phyloP scores from a whole-genome alignment of 92 coral and sea anemone genomes.

The Phymanthus crucifer region DNA sequence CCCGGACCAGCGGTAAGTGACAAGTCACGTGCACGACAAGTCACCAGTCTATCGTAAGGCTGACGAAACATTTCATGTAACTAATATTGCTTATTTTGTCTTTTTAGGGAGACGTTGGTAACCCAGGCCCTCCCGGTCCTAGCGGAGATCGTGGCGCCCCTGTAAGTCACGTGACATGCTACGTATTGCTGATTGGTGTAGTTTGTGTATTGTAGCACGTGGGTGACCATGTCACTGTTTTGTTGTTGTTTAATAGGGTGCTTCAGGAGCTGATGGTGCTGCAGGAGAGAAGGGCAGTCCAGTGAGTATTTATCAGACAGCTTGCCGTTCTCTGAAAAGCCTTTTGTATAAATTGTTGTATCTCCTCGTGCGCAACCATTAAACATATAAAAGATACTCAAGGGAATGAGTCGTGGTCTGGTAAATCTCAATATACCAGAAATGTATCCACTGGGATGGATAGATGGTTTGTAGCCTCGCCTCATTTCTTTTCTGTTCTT shows the following conservation, averaged over 20 bases:
- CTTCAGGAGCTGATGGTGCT: conserved; percentile 40
- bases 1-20: conserved; percentile 28
- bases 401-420: too few species aligned
- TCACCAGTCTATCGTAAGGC: neutral
- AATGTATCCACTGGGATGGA: too few species aligned
- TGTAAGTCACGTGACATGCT: conserved; percentile 7
- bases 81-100: neutral
- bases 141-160: conserved; percentile 38
- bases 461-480: too few species aligned
- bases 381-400: too few species aligned
- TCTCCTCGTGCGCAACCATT: too few species aligned
- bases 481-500: too few species aligned
- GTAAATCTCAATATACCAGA: too few species aligned
- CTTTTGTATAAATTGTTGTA: too few species aligned
- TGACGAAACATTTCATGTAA: neutral
- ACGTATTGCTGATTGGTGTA: neutral
- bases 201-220: neutral
- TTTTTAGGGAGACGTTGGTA: conserved; percentile 54
- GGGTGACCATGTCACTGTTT: neutral
- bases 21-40: neutral
- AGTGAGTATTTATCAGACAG: conserved; percentile 28
- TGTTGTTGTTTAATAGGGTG: conserved; percentile 13
- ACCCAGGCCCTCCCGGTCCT: conserved; percentile 45
- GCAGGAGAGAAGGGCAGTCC: conserved; percentile 50
- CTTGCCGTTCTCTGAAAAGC: too few species aligned